A percentile compares a stretch with the other conserved stretches of the same genome.
Conservation (phyloP, 2,888 invertebrate species). For the Balanococcus diminutus region DNA sequence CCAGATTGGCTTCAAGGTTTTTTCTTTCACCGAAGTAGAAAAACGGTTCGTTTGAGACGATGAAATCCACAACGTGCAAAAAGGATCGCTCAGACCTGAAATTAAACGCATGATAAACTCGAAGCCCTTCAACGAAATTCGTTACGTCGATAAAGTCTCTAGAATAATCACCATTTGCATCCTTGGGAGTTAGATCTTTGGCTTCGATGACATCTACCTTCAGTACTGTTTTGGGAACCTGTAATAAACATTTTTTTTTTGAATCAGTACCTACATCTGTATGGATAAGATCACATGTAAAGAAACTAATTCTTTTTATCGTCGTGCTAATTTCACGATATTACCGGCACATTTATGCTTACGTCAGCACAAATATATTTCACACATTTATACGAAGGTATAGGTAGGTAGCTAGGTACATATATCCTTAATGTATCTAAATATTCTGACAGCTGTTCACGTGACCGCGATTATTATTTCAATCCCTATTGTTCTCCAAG, state of each 20-base stretch:
- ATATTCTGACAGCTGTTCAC: background rate
- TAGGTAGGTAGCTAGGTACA: background rate
- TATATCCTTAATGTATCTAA: background rate
- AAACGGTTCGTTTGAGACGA: constrained; percentile 79
- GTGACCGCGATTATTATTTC: background rate
- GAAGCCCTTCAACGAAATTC: background rate
- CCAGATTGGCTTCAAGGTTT: constrained; percentile 91
- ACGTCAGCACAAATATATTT: background rate
- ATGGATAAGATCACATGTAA: background rate
- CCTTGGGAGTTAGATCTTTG: constrained; percentile 82
- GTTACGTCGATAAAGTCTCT: background rate
- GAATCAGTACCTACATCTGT: background rate
- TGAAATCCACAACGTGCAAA: constrained; percentile 87
- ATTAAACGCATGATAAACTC: background rate
- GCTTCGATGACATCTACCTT: constrained; percentile 87
- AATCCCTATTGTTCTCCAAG: background rate
- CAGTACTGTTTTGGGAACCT: constrained; percentile 79
- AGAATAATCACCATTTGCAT: constrained; percentile 70
- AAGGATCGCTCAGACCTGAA: constrained; percentile 91
- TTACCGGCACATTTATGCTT: background rate
- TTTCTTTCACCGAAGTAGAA: constrained; percentile 89
- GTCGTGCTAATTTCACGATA: background rate
- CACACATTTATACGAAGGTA: background rate
- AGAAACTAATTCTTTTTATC: background rate
- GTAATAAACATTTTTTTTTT: constrained; percentile 50